These are phyloP conservation scores for Apodemus agrarius DNA, from an alignment of 2,797 vertebrate genomes.

Conservation along the genomic window DNA sequence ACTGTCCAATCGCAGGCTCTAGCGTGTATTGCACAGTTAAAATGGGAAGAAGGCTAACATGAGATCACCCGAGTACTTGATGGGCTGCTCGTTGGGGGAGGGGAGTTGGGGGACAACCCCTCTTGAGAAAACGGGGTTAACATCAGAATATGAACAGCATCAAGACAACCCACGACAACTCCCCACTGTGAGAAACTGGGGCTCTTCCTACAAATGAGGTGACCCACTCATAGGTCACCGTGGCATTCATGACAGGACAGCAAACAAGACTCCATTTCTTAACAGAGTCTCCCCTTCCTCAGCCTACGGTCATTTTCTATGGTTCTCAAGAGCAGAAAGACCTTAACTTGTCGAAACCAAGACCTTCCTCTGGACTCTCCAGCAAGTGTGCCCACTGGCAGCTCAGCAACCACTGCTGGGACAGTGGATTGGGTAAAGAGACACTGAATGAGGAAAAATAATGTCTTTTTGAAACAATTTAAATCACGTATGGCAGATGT, in stretches of 20 bases:
- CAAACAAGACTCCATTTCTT: neutral
- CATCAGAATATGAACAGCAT: neutral
- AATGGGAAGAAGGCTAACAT: neutral
- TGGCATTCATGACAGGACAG: neutral
- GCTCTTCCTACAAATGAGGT: neutral
- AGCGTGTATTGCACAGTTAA: neutral
- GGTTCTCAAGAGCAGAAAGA: neutral
- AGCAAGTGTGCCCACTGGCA: neutral
- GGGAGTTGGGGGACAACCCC: too few species aligned
- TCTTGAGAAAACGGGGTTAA: neutral
- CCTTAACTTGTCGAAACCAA: neutral
- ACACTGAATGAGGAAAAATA: neutral
- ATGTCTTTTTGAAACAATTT: neutral
- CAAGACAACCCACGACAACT: neutral
- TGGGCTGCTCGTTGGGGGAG: too few species aligned
- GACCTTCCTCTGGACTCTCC: neutral
- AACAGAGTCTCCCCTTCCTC: too few species aligned
- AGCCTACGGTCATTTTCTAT: neutral
- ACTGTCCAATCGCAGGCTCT: neutral
- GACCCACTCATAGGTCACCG: accelerated
- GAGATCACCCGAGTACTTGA: neutral
- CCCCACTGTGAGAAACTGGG: accelerated
- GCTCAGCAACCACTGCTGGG: neutral
- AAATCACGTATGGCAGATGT: accelerated
- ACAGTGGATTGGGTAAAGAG: neutral